A percentile compares a stretch with the other conserved stretches of the same genome.
These are phyloP conservation scores for Antennarius striatus DNA, from an alignment of 2,113 vertebrate genomes.

Conservation along the genomic window DNA sequence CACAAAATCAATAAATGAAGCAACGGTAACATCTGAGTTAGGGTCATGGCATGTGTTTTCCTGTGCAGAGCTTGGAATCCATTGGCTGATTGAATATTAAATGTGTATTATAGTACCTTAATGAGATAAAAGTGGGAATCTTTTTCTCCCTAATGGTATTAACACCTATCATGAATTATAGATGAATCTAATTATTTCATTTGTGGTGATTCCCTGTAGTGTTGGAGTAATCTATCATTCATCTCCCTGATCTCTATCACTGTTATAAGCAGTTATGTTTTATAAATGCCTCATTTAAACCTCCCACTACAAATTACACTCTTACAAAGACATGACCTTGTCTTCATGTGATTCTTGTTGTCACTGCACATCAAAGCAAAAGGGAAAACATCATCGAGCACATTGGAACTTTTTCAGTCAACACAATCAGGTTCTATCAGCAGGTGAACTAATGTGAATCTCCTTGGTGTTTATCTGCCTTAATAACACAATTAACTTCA, in stretches of 20 bases:
- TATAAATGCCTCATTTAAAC: slow-evolving; percentile 15
- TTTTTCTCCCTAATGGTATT: slow-evolving; percentile 33
- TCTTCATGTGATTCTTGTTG: too few species aligned
- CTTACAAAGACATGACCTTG: neutral
- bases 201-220: slow-evolving; percentile 65
- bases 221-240: slow-evolving; percentile 43
- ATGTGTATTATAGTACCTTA: slow-evolving; percentile 21
- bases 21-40: neutral
- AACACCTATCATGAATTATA: slow-evolving; percentile 52
- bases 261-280: slow-evolving; percentile 30
- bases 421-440: too few species aligned
- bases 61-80: neutral
- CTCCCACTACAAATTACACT: slow-evolving; percentile 23
- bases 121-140: slow-evolving; percentile 19
- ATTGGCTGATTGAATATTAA: neutral
- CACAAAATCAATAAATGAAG: too few species aligned
- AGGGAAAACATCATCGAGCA: too few species aligned
- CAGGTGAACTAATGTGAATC: too few species aligned
- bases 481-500: too few species aligned
- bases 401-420: too few species aligned
- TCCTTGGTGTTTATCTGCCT: too few species aligned
- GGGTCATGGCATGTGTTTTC: neutral
- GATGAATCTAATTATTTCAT: slow-evolving; percentile 59
- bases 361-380: too few species aligned
- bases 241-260: slow-evolving; percentile 28